These are phyloP conservation scores for Drosophila paulistorum DNA, from an alignment of 1,140 invertebrate species.

Conservation along the genomic window DNA sequence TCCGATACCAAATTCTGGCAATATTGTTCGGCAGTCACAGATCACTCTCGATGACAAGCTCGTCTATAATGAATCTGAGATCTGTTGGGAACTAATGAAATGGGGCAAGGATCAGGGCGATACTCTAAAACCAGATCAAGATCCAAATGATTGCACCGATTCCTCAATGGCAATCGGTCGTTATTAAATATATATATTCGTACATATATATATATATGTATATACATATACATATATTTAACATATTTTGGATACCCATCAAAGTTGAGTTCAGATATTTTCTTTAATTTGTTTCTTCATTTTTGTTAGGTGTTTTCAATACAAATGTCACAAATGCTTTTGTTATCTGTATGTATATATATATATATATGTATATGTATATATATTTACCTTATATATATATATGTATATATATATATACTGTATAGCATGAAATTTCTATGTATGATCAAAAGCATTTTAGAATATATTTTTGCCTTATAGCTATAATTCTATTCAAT, in stretches of 20 bases:
- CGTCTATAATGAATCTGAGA: background rate
- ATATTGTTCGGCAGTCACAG: background rate
- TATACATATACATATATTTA: background rate
- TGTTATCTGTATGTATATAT: background rate
- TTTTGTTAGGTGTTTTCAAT: background rate
- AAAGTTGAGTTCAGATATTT: background rate
- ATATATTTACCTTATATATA: too few relatives aligned
- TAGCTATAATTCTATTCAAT: background rate
- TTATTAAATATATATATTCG: background rate
- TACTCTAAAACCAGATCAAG: background rate
- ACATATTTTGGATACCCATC: background rate
- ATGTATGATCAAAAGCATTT: background rate
- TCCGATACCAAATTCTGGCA: background rate
- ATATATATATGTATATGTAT: too few relatives aligned
- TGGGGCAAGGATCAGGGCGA: background rate
- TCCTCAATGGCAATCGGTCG: background rate
- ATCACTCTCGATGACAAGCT: background rate
- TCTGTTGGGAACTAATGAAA: background rate
- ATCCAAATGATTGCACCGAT: background rate
- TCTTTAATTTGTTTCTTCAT: background rate
- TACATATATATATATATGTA: too few relatives aligned
- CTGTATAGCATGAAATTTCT: too few relatives aligned
- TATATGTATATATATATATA: too few relatives aligned
- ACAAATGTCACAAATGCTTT: background rate
- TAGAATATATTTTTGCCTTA: conserved; percentile 3